Evolutionary conservation across 1,140 invertebrate genomes (phyloP).

Genomic region (Colletes gigas): DNA sequence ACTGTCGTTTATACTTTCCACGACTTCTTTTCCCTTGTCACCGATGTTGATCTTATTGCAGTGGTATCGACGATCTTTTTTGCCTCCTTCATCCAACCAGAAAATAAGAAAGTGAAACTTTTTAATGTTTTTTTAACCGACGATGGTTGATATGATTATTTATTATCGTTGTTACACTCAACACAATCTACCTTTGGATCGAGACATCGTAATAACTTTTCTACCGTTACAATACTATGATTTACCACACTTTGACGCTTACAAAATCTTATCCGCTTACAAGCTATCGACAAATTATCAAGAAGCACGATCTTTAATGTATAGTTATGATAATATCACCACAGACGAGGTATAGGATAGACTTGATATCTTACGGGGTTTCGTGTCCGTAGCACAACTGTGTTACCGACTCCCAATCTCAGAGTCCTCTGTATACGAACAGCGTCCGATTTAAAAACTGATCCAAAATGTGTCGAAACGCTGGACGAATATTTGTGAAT

Average conservation of each 20-base stretch:
- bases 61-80: slow-evolving; percentile 53
- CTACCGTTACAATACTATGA: not conserved
- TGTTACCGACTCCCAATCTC: no score
- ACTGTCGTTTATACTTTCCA: slow-evolving; percentile 80
- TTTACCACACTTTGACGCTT: not conserved
- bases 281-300: not conserved
- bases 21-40: slow-evolving; percentile 72
- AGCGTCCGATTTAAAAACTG: no score
- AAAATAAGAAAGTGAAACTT: slow-evolving; percentile 24
- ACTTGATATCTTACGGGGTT: no score
- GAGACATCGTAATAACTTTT: slow-evolving; percentile 48
- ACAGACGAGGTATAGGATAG: no score
- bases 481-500: no score
- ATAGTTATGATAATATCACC: no score
- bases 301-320: no score
- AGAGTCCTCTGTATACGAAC: no score
- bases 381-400: no score
- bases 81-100: slow-evolving; percentile 17
- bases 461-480: no score
- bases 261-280: not conserved
- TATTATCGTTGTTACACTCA: not conserved
- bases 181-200: slow-evolving; percentile 48
- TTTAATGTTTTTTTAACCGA: not conserved
- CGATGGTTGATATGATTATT: not conserved
- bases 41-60: slow-evolving; percentile 70